These are phyloP conservation scores for Acheta domesticus DNA, from an alignment of 2,888 invertebrate species.

Conservation along the genomic window DNA sequence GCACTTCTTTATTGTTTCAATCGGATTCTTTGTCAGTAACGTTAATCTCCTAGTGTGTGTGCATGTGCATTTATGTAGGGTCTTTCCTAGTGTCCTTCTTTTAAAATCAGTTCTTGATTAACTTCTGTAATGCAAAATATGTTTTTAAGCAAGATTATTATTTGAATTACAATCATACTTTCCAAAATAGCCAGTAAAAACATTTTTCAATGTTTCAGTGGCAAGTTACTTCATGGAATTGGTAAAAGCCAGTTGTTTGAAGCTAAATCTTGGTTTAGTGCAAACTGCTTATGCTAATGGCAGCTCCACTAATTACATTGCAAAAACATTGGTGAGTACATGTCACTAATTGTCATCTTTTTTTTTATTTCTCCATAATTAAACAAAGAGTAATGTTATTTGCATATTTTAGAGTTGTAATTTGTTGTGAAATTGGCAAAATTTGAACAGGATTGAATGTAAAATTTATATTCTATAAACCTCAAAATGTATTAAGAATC, in stretches of 20 bases:
- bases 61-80: too few relatives aligned
- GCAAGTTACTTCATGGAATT: constrained; percentile 64
- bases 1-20: too few relatives aligned
- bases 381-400: neutral
- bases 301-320: constrained; percentile 88
- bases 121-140: too few relatives aligned
- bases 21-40: too few relatives aligned
- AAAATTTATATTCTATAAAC: neutral
- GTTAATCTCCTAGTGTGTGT: too few relatives aligned
- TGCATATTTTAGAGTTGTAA: constrained; percentile 4
- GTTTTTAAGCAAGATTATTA: too few relatives aligned
- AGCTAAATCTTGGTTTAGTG: constrained; percentile 80
- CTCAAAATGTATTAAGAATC: neutral
- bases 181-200: too few relatives aligned
- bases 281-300: constrained; percentile 99
- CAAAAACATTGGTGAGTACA: constrained; percentile 60
- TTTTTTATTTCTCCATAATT: too few relatives aligned
- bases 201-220: constrained; percentile 46
- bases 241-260: constrained; percentile 50
- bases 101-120: too few relatives aligned
- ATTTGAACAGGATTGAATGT: neutral
- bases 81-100: too few relatives aligned
- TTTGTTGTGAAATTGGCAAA: neutral
- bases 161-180: too few relatives aligned
- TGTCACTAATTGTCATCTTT: too few relatives aligned